Conservation (phyloP, 1,140 invertebrate genomes). For the Drosophila jambulina region DNA sequence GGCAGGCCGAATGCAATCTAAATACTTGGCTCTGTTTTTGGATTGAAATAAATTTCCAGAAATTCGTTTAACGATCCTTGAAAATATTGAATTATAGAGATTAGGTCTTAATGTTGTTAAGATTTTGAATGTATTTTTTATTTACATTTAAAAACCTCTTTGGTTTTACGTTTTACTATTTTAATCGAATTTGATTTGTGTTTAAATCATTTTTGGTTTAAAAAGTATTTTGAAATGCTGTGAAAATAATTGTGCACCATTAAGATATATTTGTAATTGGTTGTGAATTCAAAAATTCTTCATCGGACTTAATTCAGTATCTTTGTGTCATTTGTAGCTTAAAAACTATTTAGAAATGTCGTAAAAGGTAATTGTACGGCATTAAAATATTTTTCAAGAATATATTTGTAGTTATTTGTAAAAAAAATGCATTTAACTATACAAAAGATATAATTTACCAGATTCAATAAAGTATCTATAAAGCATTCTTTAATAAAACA, state of each 20-base stretch:
- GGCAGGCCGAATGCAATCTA: conserved; percentile 20
- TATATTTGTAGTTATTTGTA: background rate
- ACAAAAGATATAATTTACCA: too few species aligned
- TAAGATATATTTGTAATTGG: too few species aligned
- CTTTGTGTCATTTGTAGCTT: too few species aligned
- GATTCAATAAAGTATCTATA: background rate
- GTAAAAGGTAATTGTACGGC: background rate
- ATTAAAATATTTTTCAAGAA: background rate
- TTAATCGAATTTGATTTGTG: too few species aligned
- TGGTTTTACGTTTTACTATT: too few species aligned
- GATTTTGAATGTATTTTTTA: background rate
- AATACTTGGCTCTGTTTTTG: conserved; percentile 3
- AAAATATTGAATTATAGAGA: background rate
- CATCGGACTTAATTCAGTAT: too few species aligned
- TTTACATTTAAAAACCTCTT: background rate
- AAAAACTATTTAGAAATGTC: background rate
- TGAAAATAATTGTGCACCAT: background rate
- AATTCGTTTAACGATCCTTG: background rate
- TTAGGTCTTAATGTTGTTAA: fast-evolving
- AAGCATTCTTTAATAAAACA: background rate
- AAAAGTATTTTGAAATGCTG: background rate
- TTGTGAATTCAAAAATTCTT: too few species aligned
- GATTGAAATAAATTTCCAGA: conserved; percentile 15
- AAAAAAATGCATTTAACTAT: too few species aligned
- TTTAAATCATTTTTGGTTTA: background rate